Evolutionary conservation across 2,888 invertebrate genomes (phyloP), one percentile per base, ranked within the genome.

Genomic region (Mechanitis messenoides): DNA sequence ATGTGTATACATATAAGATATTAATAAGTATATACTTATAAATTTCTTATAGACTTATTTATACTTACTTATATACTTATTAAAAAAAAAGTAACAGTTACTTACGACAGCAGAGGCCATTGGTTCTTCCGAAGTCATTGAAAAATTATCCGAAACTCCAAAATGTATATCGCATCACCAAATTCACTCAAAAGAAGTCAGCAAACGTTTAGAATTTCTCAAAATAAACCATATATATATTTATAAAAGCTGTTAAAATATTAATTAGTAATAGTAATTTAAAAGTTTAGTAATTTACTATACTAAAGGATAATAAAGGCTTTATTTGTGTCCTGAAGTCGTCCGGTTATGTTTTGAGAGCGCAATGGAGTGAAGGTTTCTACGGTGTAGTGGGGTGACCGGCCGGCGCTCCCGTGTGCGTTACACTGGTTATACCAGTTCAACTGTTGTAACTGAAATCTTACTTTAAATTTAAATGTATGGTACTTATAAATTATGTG

Each of bases 291-390:
- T 45, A 46, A 12, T 55, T 47, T 28, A 50, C 6, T 50, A 31
- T 31, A 31, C 5, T 28, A 28, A 28, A 50, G 47, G 20, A 28
- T 50, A 31, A 60, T 65, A 60, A 63, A 66, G 62, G 63, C 68
- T 67, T 65, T 65, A 67, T 74, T 78, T 74, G 67, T 70, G 71
- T 71, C 72, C 74, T 72, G 79, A 74, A 88, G 84, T 90, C 92
- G 85, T 91, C 89, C 90, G 87, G 84, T 86, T 86, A 80, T 86
- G 88, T 88, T 87, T 88, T 90, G 84, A 80, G 86, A 84, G 75
- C 79, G 85, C 81, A 83, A 85, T 80, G 77, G 81, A 90, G 87
- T 88, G 88, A 86, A 74, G 72, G 75, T 69, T 77, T 72, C 76
- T 77, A 79, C 79, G 79, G 72, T 73, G 72, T 70, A 74, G 75